Evolutionary conservation across 2,797 vertebrate genomes (phyloP).

Genomic region (Tapirus indicus): DNA sequence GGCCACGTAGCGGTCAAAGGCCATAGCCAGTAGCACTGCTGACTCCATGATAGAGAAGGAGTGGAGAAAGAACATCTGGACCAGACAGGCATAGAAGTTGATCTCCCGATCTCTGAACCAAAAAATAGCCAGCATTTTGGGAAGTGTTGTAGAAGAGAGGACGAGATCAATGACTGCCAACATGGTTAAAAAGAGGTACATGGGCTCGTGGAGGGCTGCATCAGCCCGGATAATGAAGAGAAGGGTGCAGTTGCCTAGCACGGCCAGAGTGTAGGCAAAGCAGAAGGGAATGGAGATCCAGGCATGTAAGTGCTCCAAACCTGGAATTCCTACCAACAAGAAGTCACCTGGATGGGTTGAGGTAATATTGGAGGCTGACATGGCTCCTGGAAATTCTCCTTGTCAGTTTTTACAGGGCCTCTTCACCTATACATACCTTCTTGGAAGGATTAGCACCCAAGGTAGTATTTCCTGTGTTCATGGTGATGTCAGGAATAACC

Average conservation of each 20-base stretch:
- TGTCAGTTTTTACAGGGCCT: not conserved
- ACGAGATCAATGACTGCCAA: constrained; percentile 86
- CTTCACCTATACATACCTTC: not conserved
- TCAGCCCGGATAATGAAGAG: constrained; percentile 72
- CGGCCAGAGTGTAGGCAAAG: constrained; percentile 52
- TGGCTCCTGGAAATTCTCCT: not conserved
- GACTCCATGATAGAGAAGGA: constrained; percentile 81
- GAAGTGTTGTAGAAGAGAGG: constrained; percentile 86
- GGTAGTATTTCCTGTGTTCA: not conserved
- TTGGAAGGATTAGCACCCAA: not conserved
- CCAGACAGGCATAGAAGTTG: constrained; percentile 83
- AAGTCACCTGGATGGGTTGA: constrained; percentile 54
- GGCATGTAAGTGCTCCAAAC: constrained; percentile 64
- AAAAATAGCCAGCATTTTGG: constrained; percentile 85
- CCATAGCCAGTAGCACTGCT: constrained; percentile 84
- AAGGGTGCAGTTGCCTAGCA: constrained; percentile 75
- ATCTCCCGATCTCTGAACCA: constrained; percentile 78
- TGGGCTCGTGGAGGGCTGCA: constrained; percentile 74
- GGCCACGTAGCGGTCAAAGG: constrained; percentile 86
- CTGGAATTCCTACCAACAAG: constrained; percentile 66
- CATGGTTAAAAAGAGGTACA: constrained; percentile 87
- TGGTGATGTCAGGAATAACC: not conserved
- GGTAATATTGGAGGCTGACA: constrained; percentile 46
- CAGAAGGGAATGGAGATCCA: constrained; percentile 74
- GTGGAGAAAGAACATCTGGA: constrained; percentile 89